Percentiles rank a stretch among this genome's conserved stretches.
Evolutionary conservation across 35 echinoderm and acorn worm species (phyloP).

Genomic region (Apostichopus japonicus): DNA sequence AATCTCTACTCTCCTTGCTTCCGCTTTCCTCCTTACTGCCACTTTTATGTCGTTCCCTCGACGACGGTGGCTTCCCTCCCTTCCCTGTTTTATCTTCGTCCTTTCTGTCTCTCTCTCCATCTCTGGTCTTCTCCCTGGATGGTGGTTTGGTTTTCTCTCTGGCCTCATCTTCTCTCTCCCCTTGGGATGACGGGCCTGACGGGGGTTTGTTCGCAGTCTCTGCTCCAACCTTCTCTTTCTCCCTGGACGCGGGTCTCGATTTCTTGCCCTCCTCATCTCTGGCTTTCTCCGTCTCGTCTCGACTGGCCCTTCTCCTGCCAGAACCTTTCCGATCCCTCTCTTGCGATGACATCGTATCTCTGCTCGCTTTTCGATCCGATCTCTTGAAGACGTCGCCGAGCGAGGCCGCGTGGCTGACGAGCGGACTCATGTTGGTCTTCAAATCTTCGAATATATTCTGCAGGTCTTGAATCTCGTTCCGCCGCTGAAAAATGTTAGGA

Average conservation of each 20-base stretch:
- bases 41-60: background rate
- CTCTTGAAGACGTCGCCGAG: conserved; percentile 27
- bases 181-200: background rate
- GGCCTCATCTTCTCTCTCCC: conserved; percentile 31
- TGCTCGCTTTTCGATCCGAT: conserved; percentile 18
- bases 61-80: conserved; percentile 32
- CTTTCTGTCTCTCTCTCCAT: conserved; percentile 5
- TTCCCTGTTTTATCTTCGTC: background rate
- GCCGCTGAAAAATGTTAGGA: conserved; percentile 60
- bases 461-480: conserved; percentile 86
- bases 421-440: conserved; percentile 49
- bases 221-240: conserved; percentile 7
- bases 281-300: background rate
- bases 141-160: background rate
- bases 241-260: background rate
- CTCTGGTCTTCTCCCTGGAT: conserved; percentile 9
- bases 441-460: conserved; percentile 88
- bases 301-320: background rate
- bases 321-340: conserved; percentile 1
- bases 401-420: conserved; percentile 19
- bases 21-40: conserved; percentile 2
- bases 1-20: conserved; percentile 3
- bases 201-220: conserved; percentile 22
- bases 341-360: background rate
- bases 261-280: conserved; percentile 33